Evolutionary conservation across 2,797 vertebrate species (phyloP).

Genomic region (Cryptoprocta ferox): DNA sequence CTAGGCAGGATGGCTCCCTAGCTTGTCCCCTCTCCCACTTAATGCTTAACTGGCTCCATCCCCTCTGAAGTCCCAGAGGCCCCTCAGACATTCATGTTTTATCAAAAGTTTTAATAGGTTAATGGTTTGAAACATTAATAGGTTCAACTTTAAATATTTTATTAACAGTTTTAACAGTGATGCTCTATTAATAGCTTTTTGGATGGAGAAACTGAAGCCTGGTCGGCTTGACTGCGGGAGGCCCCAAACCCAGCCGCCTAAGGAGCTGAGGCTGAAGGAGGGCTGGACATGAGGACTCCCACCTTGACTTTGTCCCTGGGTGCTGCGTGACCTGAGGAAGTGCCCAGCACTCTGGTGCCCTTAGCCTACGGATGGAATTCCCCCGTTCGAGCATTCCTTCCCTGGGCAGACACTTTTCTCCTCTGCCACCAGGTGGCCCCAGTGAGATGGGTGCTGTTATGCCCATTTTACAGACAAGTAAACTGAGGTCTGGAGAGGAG

Average conservation of each 20-base stretch:
- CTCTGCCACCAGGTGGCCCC: neutral
- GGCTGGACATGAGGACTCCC: neutral
- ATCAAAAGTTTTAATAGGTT: neutral
- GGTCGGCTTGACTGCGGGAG: neutral
- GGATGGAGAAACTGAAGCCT: neutral
- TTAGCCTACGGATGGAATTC: neutral
- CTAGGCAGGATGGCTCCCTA: neutral
- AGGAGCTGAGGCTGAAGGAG: neutral
- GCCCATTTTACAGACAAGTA: neutral
- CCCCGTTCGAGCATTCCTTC: neutral
- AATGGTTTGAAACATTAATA: neutral
- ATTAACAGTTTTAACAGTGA: neutral
- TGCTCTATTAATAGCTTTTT: neutral
- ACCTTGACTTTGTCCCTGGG: neutral
- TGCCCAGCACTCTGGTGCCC: neutral
- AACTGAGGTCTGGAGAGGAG: neutral
- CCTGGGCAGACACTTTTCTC: neutral
- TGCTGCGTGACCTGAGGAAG: neutral
- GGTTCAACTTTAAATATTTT: slow-evolving; percentile 41
- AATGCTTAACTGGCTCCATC: neutral
- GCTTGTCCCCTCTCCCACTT: neutral
- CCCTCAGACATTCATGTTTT: neutral
- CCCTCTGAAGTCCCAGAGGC: neutral
- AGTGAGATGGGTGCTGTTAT: neutral
- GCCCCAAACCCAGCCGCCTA: neutral